These are phyloP conservation scores for Stichopus horrens DNA, from an alignment of 53 echinoderm and acorn worm species.

Conservation along the genomic window DNA sequence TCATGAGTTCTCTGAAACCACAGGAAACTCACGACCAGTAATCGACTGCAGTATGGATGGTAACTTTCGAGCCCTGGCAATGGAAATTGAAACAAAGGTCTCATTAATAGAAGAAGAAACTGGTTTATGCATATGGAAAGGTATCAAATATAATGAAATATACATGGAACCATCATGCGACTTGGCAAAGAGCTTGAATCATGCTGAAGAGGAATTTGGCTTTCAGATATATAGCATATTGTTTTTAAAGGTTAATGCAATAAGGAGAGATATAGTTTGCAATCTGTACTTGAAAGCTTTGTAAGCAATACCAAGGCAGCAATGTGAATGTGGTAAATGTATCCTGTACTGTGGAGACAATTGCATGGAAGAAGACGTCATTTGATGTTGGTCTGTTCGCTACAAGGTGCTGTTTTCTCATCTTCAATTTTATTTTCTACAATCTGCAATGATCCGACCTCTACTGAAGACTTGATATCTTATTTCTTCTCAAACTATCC, in stretches of 20 bases:
- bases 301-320: no score
- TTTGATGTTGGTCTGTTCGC: no score
- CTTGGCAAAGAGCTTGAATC: neutral
- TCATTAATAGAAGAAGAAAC: neutral
- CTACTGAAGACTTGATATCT: no score
- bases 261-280: neutral
- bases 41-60: neutral
- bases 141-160: neutral
- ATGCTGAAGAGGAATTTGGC: neutral
- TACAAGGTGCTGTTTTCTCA: no score
- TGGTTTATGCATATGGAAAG: neutral
- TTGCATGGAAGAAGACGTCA: no score
- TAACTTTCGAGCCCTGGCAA: neutral
- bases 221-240: neutral
- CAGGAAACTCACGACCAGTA: neutral
- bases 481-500: neutral
- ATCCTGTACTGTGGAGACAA: no score
- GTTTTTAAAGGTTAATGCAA: neutral
- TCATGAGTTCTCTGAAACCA: neutral
- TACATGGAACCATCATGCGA: neutral
- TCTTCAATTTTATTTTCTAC: no score
- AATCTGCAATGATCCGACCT: no score
- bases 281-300: neutral
- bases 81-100: neutral
- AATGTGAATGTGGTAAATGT: no score